Evolutionary conservation across 2,888 invertebrate genomes (phyloP).

Genomic region (Pteria penguin): DNA sequence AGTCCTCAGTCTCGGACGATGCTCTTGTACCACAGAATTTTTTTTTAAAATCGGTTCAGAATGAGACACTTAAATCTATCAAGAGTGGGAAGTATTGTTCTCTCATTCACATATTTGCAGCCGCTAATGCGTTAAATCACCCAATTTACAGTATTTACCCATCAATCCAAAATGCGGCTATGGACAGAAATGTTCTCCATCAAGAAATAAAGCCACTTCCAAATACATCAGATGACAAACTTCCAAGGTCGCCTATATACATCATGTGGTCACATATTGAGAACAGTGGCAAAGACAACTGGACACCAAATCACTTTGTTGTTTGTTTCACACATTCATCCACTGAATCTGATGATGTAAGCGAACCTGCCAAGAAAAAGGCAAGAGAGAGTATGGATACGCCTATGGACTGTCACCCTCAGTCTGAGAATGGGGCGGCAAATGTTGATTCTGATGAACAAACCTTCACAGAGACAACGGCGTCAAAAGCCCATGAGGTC

Average conservation of each 20-base stretch:
- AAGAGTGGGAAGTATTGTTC: conserved; percentile 4
- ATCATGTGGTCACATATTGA: conserved; percentile 24
- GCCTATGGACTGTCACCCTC: neutral
- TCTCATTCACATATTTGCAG: conserved; percentile 11
- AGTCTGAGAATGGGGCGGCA: neutral
- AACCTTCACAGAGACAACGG: neutral
- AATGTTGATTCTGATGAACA: neutral
- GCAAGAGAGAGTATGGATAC: neutral
- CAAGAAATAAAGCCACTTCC: conserved; percentile 11
- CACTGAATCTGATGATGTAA: conserved; percentile 6
- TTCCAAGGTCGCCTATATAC: neutral
- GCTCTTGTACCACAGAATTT: conserved; percentile 2
- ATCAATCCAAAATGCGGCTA: conserved; percentile 5
- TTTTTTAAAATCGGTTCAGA: conserved; percentile 14
- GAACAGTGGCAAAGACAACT: neutral
- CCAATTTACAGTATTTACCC: conserved; percentile 16
- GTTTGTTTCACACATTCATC: conserved; percentile 7
- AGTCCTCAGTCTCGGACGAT: neutral
- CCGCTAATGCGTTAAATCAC: conserved; percentile 1
- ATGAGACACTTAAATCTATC: conserved; percentile 7
- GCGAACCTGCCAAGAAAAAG: neutral
- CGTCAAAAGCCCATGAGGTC: neutral
- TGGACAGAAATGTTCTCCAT: conserved; percentile 17
- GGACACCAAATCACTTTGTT: conserved; percentile 11
- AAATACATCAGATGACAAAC: neutral